Conservation (phyloP, 2,113 vertebrate species). For the Nycticebus coucang region DNA sequence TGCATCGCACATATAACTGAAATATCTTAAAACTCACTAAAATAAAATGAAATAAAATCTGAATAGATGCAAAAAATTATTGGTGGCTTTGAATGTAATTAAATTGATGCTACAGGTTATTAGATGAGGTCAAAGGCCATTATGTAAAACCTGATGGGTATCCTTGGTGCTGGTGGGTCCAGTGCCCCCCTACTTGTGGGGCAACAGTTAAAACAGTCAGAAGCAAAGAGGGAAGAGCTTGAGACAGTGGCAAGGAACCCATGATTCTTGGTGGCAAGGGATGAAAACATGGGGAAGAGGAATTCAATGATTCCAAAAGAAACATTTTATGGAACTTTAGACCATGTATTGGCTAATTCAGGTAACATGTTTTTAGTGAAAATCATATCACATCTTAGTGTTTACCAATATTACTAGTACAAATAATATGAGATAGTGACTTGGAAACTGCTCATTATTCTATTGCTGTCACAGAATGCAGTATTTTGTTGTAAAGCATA, state of each 20-base stretch:
- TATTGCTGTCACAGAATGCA: background rate
- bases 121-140: background rate
- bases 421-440: background rate
- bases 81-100: background rate
- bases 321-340: background rate
- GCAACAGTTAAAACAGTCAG: background rate
- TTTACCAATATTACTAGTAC: background rate
- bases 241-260: background rate
- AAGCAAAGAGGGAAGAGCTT: background rate
- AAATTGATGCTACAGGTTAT: background rate
- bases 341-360: background rate
- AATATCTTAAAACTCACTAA: background rate
- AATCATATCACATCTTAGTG: background rate
- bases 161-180: background rate
- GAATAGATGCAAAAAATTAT: background rate
- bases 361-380: background rate
- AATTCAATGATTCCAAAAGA: background rate
- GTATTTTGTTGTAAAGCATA: background rate
- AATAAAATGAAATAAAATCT: background rate
- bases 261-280: background rate
- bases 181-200: fast-evolving
- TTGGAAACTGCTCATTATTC: background rate
- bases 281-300: background rate
- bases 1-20: background rate
- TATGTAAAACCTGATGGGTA: background rate